Evolutionary conservation across 2,113 vertebrate species (phyloP).

Genomic region (Amphiprion percula): DNA sequence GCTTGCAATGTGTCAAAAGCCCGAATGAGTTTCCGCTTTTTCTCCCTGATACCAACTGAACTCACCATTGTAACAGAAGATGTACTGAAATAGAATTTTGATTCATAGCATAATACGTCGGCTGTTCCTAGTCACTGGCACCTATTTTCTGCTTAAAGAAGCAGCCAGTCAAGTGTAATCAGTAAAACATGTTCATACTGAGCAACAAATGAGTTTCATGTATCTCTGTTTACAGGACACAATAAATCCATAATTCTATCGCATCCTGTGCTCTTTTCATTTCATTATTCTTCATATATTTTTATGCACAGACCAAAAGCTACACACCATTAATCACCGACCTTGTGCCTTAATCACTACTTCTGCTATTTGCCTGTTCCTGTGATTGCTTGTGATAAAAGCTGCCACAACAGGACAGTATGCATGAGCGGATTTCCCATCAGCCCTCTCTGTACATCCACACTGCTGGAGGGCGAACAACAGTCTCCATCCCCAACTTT

Average conservation of each 20-base stretch:
- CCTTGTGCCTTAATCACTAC: constrained; percentile 34
- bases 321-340: constrained; percentile 66
- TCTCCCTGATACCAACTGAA: background rate
- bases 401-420: constrained; percentile 45
- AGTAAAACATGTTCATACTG: constrained; percentile 7
- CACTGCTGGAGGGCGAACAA: constrained; percentile 6
- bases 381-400: constrained; percentile 21
- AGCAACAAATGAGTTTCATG: constrained; percentile 18
- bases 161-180: constrained; percentile 24
- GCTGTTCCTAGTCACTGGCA: background rate
- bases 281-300: constrained; percentile 41
- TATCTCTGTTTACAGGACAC: background rate
- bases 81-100: constrained; percentile 17
- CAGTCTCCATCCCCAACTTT: background rate
- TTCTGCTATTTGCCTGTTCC: constrained; percentile 17
- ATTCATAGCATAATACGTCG: constrained; percentile 1
- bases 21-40: background rate
- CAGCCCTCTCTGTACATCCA: constrained; percentile 23
- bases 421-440: constrained; percentile 48
- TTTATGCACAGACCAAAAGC: constrained; percentile 23
- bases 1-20: constrained; percentile 11
- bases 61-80: background rate
- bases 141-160: constrained; percentile 14
- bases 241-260: constrained; percentile 31
- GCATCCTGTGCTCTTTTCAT: constrained; percentile 33